Evolutionary conservation across 2,888 invertebrate genomes (phyloP), one percentile per base, ranked within the genome.

Genomic region (Flexamia atlantica): DNA sequence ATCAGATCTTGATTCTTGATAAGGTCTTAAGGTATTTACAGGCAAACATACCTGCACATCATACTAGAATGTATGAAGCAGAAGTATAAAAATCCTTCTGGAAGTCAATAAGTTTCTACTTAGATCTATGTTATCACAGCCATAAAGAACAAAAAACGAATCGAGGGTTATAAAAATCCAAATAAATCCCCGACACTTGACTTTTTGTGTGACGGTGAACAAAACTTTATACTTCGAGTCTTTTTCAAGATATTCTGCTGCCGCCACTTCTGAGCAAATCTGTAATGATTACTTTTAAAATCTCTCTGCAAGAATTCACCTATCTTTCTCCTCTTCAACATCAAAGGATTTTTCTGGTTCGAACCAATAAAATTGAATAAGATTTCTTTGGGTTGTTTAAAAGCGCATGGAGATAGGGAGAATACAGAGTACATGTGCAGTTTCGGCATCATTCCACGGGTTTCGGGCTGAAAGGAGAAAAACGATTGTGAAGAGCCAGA

Each of bases 151-250:
- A 46, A 76, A 14, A 25, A 46, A 40, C 23, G 1, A 5, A 20
- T 30, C 20, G 7, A 50, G 1, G 14, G 28, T 57, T 79, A 79
- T 36, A 79, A 28, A 79, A 79, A 53, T 5, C 32, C 79, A 50
- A 82, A 50, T 14, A 84, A 42, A 76, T 84, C 74, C 7, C 84
- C 84, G 14, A 74, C 74, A 60, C 74, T 46, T 17, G 80, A 82
- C 42, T 84, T 84, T 57, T 40, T 76, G 32, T 82, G 50, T 9
- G 14, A 46, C 60, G 53, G 50, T 17, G 70, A 53, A 64, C 84
- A 84, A 64, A 74, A 84, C 25, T 84, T 84, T 3, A 76, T 82
- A 9, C 53, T 84, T 9, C 84, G 50, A n/a, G 82, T 84, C n/a
- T 57, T 84, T 28, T 84, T 84, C 72, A 70, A 46, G 14, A 60